A percentile compares a stretch with the other conserved stretches of the same genome.
Conservation (phyloP, 2,113 vertebrate species). For the Erythrolamprus reginae region DNA sequence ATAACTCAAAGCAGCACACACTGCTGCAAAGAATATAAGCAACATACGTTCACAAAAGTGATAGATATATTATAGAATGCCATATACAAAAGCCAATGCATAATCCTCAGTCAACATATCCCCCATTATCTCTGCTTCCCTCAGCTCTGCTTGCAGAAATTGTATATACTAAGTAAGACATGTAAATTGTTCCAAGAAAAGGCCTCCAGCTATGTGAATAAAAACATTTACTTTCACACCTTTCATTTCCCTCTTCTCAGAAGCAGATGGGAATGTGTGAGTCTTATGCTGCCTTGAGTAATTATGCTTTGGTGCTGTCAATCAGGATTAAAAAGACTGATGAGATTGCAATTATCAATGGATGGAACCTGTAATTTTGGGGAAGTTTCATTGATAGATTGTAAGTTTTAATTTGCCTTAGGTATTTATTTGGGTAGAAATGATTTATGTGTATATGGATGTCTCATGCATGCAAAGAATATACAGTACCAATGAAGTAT, state of each 20-base stretch:
- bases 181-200: not conserved
- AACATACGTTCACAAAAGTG: not conserved
- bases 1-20: not conserved
- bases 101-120: not conserved
- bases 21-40: not conserved
- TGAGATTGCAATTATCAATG: slow-evolving; percentile 33
- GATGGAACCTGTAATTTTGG: slow-evolving; percentile 36
- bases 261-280: slow-evolving; percentile 25
- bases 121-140: not conserved
- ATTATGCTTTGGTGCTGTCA: slow-evolving; percentile 41
- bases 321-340: slow-evolving; percentile 38
- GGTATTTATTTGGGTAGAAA: not conserved
- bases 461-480: not conserved
- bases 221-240: slow-evolving; percentile 19
- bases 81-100: not conserved
- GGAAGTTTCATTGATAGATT: not conserved
- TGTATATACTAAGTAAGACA: slow-evolving; percentile 4
- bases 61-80: not conserved
- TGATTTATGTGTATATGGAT: not conserved
- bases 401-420: not conserved
- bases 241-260: slow-evolving; percentile 29
- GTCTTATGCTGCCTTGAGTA: slow-evolving; percentile 44
- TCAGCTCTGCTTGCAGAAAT: not conserved
- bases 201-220: slow-evolving; percentile 39
- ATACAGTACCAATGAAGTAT: not conserved